Percentiles rank a stretch among this genome's conserved stretches.
Evolutionary conservation across 2,888 invertebrate species (phyloP).

Genomic region (Ochropleura plecta): DNA sequence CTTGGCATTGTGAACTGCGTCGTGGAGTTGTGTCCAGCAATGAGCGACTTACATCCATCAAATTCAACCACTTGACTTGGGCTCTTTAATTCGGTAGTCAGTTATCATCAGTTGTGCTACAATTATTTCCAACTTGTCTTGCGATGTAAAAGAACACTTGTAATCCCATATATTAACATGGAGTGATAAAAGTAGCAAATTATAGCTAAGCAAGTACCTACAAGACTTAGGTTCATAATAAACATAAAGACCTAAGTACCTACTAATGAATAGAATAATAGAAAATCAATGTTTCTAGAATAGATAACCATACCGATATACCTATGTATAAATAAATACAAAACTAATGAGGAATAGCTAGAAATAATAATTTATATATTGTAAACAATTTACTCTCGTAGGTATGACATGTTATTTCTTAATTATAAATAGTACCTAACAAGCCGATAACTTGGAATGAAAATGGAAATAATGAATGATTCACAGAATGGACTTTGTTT

Average conservation of each 20-base stretch:
- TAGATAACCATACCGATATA: neutral
- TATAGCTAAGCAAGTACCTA: neutral
- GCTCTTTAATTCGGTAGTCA: neutral
- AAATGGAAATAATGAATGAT: slow-evolving; percentile 40
- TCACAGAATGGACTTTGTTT: slow-evolving; percentile 54
- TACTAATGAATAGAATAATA: neutral
- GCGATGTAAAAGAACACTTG: neutral
- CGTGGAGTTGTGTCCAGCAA: neutral
- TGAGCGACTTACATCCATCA: neutral
- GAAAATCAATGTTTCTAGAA: slow-evolving; percentile 10
- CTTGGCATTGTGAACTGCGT: neutral
- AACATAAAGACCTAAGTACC: neutral
- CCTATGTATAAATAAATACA: neutral
- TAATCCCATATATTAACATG: neutral
- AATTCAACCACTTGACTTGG: neutral
- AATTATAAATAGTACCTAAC: slow-evolving; percentile 9
- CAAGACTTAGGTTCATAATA: neutral
- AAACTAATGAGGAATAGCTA: slow-evolving; percentile 14
- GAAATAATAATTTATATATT: slow-evolving; percentile 18
- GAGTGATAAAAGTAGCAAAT: neutral
- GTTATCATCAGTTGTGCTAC: neutral
- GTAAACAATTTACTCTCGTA: slow-evolving; percentile 14
- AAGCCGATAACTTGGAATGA: slow-evolving; percentile 8
- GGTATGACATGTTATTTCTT: slow-evolving; percentile 3
- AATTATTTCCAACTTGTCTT: neutral